Evolutionary conservation across 2,113 vertebrate species (phyloP).

Genomic region (Pituophis catenifer): DNA sequence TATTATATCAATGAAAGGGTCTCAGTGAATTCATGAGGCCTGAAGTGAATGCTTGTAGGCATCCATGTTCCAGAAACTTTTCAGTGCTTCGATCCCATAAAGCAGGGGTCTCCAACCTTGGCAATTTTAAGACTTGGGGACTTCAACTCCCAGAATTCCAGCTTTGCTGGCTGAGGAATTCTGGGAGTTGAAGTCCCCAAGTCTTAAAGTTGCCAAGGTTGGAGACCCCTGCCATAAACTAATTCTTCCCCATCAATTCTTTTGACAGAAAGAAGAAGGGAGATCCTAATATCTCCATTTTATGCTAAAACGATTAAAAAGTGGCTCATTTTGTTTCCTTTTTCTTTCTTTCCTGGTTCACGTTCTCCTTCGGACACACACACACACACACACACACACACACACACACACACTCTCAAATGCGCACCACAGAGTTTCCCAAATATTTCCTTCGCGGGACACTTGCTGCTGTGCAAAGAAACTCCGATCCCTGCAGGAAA

Average conservation of each 20-base stretch:
- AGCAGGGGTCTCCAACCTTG: too few species aligned
- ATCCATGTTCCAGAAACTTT: background rate
- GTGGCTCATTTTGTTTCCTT: background rate
- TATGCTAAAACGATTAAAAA: background rate
- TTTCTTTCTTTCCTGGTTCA: background rate
- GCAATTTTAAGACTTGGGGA: too few species aligned
- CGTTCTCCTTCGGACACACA: background rate
- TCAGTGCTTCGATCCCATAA: background rate
- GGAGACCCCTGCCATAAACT: background rate
- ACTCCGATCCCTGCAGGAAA: background rate
- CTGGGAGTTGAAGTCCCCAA: too few species aligned
- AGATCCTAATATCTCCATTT: background rate
- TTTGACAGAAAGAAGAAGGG: background rate
- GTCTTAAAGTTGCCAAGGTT: too few species aligned
- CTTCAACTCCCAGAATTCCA: too few species aligned
- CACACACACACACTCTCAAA: background rate
- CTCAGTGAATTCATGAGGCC: background rate
- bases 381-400: too few species aligned
- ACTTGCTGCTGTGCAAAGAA: background rate
- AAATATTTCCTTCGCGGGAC: background rate
- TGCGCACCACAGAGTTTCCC: background rate
- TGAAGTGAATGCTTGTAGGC: background rate
- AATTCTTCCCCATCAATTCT: background rate
- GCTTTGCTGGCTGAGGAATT: too few species aligned
- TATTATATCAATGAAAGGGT: background rate